Base-by-base conservation (phyloP, 2,888 invertebrate genomes). In the Trilocha varians region DNA sequence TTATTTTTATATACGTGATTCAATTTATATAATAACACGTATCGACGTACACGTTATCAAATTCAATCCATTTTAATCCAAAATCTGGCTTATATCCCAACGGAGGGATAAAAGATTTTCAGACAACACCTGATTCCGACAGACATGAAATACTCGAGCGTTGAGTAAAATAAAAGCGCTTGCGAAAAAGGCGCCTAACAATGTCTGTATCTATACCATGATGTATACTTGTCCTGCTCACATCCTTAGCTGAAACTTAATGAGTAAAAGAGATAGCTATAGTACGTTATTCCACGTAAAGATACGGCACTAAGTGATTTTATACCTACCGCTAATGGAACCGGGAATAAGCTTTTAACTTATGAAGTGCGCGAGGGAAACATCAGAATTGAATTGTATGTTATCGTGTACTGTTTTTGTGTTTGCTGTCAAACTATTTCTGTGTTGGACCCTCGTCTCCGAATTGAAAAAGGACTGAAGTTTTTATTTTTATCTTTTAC, bases 261-360 rank as follows among this genome's bases (percentile, higher is more conserved):
- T 53, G 43, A 45, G 41, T 43, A 42, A 48, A 32, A 41, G 42
- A 18, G 44, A 34, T n/a, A n/a, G n/a, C n/a, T n/a, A n/a, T n/a
- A n/a, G n/a, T n/a, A 41, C 45, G 46, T 40, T 48, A 40, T 47
- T 42, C 45, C 48, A 48, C 44, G 42, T 47, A 47, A 51, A 49
- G 48, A 53, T 58, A 46, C 47, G 48, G 40, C 37, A 33, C 52
- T 52, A 58, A 65, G 63, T 63, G 61, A 52, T 58, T 60, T 57
- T 53, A 53, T 59, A 54, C 52, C 47, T 49, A 42, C 36, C 49
- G 40, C 47, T 64, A 62, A 64, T 62, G 59, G 62, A 43, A 39
- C 47, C 47, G 52, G 44, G 45, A 43, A 54, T 52, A 53, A 49
- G 55, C 59, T 61, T 60, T 61, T 61, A 60, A 53, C 52, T 54